Evolutionary conservation across 1,140 invertebrate genomes (phyloP).

Genomic region (Bemisia tabaci): DNA sequence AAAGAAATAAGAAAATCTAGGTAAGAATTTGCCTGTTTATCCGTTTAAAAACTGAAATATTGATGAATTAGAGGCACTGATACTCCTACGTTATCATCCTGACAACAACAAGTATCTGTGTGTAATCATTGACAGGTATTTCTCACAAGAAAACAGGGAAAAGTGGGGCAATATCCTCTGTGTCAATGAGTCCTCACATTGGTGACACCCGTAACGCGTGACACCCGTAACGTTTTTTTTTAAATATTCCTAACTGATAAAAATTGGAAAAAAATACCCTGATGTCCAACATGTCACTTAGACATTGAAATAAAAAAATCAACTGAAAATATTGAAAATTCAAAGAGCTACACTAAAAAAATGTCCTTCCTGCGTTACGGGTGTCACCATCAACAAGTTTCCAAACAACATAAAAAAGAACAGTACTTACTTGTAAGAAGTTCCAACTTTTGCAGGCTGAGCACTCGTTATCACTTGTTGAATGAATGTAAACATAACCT

Average conservation of each 20-base stretch:
- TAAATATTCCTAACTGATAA: too few species aligned
- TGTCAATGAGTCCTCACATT: too few species aligned
- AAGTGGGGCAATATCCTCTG: too few species aligned
- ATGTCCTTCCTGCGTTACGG: not conserved
- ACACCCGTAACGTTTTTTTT: not conserved
- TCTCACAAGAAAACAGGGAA: not conserved
- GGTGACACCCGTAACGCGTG: not conserved
- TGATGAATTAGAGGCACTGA: not conserved
- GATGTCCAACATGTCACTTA: too few species aligned
- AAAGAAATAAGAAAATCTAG: not conserved
- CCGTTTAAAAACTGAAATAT: not conserved
- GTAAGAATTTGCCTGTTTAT: not conserved
- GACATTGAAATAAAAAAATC: not conserved
- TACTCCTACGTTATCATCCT: not conserved
- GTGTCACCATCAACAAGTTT: not conserved
- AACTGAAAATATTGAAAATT: not conserved
- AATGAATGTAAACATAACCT: not conserved
- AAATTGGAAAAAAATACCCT: too few species aligned
- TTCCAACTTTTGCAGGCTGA: not conserved
- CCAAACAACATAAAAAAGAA: not conserved
- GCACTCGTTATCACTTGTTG: not conserved
- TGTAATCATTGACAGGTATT: not conserved
- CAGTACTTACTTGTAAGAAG: not conserved
- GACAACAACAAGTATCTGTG: not conserved
- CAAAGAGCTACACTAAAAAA: not conserved